Evolutionary conservation across 2,888 invertebrate genomes (phyloP), one percentile per base, ranked within the genome.

Genomic region (Cataglyphis livida): DNA sequence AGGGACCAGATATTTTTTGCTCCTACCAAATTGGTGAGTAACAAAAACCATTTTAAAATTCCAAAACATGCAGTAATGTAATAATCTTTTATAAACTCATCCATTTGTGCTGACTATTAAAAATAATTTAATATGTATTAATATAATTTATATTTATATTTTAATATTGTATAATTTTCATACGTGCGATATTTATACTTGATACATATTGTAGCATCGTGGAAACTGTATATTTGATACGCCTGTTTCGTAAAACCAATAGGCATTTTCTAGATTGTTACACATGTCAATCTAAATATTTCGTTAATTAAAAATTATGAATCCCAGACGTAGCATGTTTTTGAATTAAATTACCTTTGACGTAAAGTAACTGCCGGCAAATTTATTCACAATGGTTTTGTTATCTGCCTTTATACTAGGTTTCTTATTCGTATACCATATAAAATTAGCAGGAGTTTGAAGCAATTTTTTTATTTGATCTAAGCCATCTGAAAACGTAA

Each of bases 211-310:
- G 25, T 89, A 89, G n/a, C 89, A 89, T 32, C 89, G 88, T n/a
- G 89, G 89, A 54, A 89, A 89, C 15, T 87, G 88, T 25, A 89
- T 71, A 12, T 85, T 85, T 0, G 89, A 89, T 9, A 89, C 88
- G 0, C 87, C 89, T 1, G 44, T 41, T 61, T 89, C 89, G 62
- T 85, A 88, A 61, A 76, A 89, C 89, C 89, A 89, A 57, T 61
- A 83, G 28, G 84, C 78, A 25, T 89, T 89, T 51, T 88, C 89
- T n/a, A 89, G 32, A 74, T 89, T 89, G 15, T 89, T 89, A 64
- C 89, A 89, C 89, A 89, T 89, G 3, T 89, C 89, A 32, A 89
- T 66, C 89, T 89, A 62, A 28, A 65, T n/a, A 83, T 71, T n/a
- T 57, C 18, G 41, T 35, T 32, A 12, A 54, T 15, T 9, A 4